Evolutionary conservation across 2,797 vertebrate genomes (phyloP).

Genomic region (Pitangus sulphuratus): DNA sequence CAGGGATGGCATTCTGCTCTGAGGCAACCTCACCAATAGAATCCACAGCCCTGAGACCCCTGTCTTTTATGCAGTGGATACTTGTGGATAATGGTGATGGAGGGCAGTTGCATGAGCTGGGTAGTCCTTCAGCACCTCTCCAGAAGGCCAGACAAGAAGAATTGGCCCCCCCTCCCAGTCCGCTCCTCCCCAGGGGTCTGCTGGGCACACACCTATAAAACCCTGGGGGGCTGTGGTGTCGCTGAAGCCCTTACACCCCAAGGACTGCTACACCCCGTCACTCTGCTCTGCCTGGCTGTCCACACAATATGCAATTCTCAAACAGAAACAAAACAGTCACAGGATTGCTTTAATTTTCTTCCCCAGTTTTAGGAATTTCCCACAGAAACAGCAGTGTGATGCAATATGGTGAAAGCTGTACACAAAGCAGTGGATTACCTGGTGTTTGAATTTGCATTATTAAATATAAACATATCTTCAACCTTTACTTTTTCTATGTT

Average conservation of each 20-base stretch:
- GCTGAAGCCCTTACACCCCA: background rate
- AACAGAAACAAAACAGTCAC: background rate
- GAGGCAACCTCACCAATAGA: accelerated
- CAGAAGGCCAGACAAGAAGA: background rate
- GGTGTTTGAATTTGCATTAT: background rate
- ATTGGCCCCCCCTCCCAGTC: background rate
- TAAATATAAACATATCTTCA: background rate
- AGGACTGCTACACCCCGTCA: background rate
- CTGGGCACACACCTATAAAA: background rate
- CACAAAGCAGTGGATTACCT: background rate
- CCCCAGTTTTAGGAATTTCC: background rate
- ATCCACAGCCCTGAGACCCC: background rate
- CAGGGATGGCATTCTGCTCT: background rate
- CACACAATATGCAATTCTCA: accelerated
- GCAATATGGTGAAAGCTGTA: background rate
- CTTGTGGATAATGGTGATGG: accelerated
- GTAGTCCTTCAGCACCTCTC: background rate
- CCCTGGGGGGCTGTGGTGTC: accelerated
- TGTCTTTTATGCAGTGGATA: accelerated
- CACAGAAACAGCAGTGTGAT: background rate
- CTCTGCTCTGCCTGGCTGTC: background rate
- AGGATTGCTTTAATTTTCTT: background rate
- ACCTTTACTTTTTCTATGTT: background rate
- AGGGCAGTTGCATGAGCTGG: background rate
- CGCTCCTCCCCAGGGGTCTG: accelerated